A percentile compares a stretch with the other conserved stretches of the same genome.
These are phyloP conservation scores for Oreochromis tanganicae DNA, from an alignment of 2,113 vertebrate species.

Conservation along the genomic window DNA sequence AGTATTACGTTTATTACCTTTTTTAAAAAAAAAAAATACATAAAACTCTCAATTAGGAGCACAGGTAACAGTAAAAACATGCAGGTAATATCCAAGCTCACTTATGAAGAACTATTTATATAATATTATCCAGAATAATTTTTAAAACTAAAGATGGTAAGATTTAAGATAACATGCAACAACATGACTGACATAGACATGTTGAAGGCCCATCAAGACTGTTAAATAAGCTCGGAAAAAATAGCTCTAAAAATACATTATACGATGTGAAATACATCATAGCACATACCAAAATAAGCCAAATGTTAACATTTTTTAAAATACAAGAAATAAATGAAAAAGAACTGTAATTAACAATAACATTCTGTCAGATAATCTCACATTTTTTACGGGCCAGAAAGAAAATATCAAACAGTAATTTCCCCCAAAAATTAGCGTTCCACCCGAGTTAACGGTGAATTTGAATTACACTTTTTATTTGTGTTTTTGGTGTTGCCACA, in stretches of 20 bases:
- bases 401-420: background rate
- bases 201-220: background rate
- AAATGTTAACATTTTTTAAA: background rate
- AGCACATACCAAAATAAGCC: background rate
- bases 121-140: background rate
- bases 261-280: background rate
- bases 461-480: background rate
- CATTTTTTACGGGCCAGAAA: background rate
- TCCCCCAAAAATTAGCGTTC: background rate
- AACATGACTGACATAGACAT: background rate
- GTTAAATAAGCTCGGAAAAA: rapidly evolving
- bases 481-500: background rate
- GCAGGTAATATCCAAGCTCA: background rate
- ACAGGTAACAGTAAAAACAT: background rate
- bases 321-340: background rate
- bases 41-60: background rate
- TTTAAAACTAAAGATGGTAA: background rate
- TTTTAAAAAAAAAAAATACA: rapidly evolving
- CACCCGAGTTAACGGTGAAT: background rate
- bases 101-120: background rate
- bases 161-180: background rate
- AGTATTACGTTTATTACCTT: background rate
- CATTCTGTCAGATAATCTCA: background rate
- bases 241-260: no score
- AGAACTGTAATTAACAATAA: background rate